These are phyloP conservation scores for Poecilobothrus nobilitatus DNA, from an alignment of 2,888 invertebrate genomes.

Conservation along the genomic window DNA sequence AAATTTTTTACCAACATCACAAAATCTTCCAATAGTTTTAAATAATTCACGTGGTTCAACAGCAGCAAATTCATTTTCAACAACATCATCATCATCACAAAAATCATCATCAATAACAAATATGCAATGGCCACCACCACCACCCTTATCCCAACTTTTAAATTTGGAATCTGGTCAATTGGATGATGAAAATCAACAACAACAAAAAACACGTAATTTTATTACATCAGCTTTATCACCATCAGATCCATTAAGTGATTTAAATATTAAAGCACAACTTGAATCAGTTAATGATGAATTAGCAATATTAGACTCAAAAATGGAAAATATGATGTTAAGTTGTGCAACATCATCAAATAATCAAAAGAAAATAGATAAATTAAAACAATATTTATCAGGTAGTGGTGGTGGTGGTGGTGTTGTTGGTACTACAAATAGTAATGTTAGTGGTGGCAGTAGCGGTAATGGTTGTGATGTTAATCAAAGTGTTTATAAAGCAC, in stretches of 20 bases:
- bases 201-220: conserved; percentile 16
- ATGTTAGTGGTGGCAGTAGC: not conserved
- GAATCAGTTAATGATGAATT: conserved; percentile 49
- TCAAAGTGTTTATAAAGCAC: conserved; percentile 17
- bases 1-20: conserved; percentile 11
- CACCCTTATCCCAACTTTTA: conserved; percentile 7
- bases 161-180: conserved; percentile 15
- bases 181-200: conserved; percentile 12
- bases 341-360: conserved; percentile 35
- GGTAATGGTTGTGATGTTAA: not conserved
- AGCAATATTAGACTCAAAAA: conserved; percentile 49
- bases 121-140: conserved; percentile 7
- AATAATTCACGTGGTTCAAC: conserved; percentile 16
- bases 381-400: not conserved
- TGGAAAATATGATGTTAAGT: conserved; percentile 48
- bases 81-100: conserved; percentile 17
- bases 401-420: not conserved
- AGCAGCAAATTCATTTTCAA: conserved; percentile 14
- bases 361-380: conserved; percentile 26
- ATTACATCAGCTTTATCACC: conserved; percentile 11
- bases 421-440: not conserved
- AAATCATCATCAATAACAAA: conserved; percentile 13
- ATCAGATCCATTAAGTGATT: conserved; percentile 31
- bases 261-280: conserved; percentile 35
- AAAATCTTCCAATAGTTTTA: conserved; percentile 13